A percentile compares a stretch with the other conserved stretches of the same genome.
phyloP scores from a whole-genome alignment of 2,113 vertebrate genomes.

The Sander vitreus region DNA sequence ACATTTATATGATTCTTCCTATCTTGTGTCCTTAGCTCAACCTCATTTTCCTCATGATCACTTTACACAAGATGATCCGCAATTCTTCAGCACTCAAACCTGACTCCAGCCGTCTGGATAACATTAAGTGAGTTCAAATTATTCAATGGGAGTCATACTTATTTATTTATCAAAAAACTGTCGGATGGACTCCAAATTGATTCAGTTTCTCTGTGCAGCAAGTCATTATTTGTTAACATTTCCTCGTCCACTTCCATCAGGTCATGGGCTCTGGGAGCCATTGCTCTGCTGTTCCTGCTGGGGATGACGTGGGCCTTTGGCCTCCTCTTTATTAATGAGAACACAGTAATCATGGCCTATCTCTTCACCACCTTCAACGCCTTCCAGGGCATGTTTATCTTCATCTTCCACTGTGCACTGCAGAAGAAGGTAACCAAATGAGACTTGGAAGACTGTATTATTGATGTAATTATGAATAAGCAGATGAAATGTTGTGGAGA shows the following conservation, averaged over 20 bases:
- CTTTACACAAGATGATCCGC: conserved; percentile 94
- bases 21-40: conserved; percentile 87
- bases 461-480: neutral
- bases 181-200: accelerated
- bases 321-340: conserved; percentile 94
- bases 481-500: neutral
- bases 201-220: neutral
- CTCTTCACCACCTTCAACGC: conserved; percentile 97
- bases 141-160: neutral
- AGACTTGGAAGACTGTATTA: accelerated
- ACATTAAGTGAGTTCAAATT: conserved; percentile 89
- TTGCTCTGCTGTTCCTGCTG: conserved; percentile 90
- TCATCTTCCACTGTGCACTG: conserved; percentile 95
- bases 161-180: neutral
- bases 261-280: conserved; percentile 92
- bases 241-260: conserved; percentile 66
- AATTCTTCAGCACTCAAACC: conserved; percentile 93
- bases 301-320: conserved; percentile 95
- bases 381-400: conserved; percentile 97
- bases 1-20: conserved; percentile 5
- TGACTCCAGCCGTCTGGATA: conserved; percentile 92
- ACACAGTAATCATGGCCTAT: conserved; percentile 93
- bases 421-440: conserved; percentile 89
- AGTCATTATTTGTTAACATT: neutral
- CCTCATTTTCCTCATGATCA: conserved; percentile 94